Evolutionary conservation across 1,140 invertebrate genomes (phyloP), one percentile per base, ranked within the genome.

Genomic region (Saccostrea cuccullata): DNA sequence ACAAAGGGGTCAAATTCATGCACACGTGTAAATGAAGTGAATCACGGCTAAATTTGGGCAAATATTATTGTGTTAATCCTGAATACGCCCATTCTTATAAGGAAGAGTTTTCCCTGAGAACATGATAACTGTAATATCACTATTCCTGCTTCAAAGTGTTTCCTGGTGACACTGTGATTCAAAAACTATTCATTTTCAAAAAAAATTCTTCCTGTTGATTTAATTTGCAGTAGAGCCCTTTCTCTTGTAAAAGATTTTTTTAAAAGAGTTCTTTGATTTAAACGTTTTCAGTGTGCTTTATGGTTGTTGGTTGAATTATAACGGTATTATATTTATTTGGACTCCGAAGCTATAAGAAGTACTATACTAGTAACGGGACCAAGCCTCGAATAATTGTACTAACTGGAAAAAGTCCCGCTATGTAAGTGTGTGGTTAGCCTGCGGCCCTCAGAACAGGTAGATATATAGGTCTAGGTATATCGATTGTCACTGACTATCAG

Each of bases 401-500:
- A 77, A 30, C 70, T 77, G 15, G 8, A 4, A 36, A 77, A 15
- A 40, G 70, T 30, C 70, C 70, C 26, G 70, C 15, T 30, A 36
- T 77, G 9, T 47, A 47, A 8, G 9, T 9, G 47, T 47, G 47
- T 6, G 30, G 70, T 77, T 77, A 77, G 26, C 70, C 70, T 17
- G 70, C 70, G 70, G 26, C 13, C 36, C 30, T 77, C 15, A 15
- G 9, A 26, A 77, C 70, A 26, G 70, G 26, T 77, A 77, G 30
- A 77, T 77, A 77, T 77, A 36, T 77, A 77, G 70, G 70, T 26
- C 70, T 36, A 77, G 13, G 70, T 77, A 77, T 77, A 77, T 77
- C 30, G 70, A 77, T 77, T 77, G 70, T 77, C 70, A 26, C 70
- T 11, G 15, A 77, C 11, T 77, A 77, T 26, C 70, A 15, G 70